phyloP scores from a whole-genome alignment of 2,797 vertebrate species.

The Xiphorhynchus erythropygius region DNA sequence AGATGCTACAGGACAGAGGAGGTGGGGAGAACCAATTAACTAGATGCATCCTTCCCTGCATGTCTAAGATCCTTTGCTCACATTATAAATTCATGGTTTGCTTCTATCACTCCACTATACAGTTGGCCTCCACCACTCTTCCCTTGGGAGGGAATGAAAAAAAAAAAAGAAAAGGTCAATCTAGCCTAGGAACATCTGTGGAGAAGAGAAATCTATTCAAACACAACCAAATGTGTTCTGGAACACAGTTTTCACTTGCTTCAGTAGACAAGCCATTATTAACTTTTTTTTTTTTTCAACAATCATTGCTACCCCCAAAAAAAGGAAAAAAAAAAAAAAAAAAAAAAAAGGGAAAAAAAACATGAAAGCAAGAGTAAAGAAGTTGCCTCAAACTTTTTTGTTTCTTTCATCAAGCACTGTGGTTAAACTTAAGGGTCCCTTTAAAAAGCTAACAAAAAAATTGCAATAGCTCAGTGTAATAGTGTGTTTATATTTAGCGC shows the following conservation, averaged over 20 bases:
- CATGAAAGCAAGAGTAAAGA: not conserved
- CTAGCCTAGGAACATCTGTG: not conserved
- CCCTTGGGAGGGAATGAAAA: not conserved
- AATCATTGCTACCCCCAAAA: not conserved
- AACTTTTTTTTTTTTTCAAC: not conserved
- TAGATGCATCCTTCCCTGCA: not conserved
- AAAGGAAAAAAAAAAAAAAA: not conserved
- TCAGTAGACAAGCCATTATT: not conserved
- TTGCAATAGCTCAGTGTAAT: not conserved
- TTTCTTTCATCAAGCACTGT: not conserved
- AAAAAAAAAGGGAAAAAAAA: rapidly evolving
- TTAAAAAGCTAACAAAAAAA: not conserved
- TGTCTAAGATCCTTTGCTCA: not conserved
- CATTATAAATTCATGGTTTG: not conserved
- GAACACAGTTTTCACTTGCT: not conserved
- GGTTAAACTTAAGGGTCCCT: not conserved
- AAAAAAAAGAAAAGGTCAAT: not conserved
- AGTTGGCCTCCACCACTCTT: not conserved
- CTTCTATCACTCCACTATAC: not conserved
- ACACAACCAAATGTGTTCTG: not conserved
- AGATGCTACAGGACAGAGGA: not conserved
- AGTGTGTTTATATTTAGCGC: not conserved
- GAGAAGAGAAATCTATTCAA: not conserved
- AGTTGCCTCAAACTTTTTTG: not conserved
- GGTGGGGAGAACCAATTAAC: not conserved